Evolutionary conservation across 1,140 invertebrate genomes (phyloP).

Genomic region (Bombyx mandarina): DNA sequence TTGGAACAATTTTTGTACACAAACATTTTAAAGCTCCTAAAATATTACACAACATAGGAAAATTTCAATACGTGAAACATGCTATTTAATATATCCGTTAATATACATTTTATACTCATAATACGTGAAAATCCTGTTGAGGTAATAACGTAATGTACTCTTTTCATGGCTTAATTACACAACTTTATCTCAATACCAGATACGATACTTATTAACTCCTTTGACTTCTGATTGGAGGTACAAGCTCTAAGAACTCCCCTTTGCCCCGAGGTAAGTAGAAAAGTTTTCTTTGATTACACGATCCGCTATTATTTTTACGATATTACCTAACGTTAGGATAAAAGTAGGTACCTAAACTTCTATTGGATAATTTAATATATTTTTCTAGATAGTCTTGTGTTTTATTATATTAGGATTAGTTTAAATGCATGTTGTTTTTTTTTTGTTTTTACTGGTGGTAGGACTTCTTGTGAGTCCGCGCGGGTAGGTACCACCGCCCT

Average conservation of each 20-base stretch:
- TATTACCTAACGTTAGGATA: neutral
- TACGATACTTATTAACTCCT: constrained; percentile 3
- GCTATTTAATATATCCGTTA: too few species aligned
- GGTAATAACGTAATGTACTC: neutral
- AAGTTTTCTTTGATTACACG: constrained; percentile 14
- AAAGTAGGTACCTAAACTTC: too few species aligned
- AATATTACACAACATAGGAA: neutral
- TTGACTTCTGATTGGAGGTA: constrained; percentile 7
- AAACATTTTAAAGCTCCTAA: neutral
- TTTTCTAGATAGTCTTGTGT: too few species aligned
- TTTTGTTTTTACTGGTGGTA: too few species aligned
- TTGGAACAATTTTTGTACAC: too few species aligned
- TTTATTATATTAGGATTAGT: too few species aligned
- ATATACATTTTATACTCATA: too few species aligned
- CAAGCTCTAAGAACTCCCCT: constrained; percentile 10
- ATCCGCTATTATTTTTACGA: constrained; percentile 9
- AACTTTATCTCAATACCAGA: constrained; percentile 12
- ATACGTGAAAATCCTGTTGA: neutral
- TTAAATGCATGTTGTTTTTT: too few species aligned
- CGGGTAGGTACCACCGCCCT: too few species aligned
- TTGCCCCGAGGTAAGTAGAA: constrained; percentile 8
- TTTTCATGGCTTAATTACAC: constrained; percentile 8
- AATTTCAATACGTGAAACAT: neutral
- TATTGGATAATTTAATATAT: too few species aligned
- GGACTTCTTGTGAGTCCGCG: too few species aligned